These are phyloP conservation scores for Nyctibius bracteatus DNA, from an alignment of 2,113 vertebrate species.

Conservation along the genomic window DNA sequence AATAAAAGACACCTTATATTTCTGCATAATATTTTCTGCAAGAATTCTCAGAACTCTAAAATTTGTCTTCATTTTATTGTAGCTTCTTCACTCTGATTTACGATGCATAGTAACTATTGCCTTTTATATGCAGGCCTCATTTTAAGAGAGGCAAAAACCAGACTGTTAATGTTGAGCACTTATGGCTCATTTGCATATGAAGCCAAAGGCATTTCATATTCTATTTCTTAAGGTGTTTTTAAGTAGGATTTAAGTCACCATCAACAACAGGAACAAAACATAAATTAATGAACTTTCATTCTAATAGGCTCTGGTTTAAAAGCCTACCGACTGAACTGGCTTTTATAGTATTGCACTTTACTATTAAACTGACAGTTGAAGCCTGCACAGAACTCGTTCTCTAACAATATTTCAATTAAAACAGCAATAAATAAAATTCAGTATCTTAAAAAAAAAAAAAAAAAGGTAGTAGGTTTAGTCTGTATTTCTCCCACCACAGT, in stretches of 20 bases:
- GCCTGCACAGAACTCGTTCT: not conserved
- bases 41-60: not conserved
- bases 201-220: not conserved
- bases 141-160: not conserved
- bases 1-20: not conserved
- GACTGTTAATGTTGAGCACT: not conserved
- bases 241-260: not conserved
- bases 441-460: not conserved
- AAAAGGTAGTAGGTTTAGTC: not conserved
- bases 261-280: not conserved
- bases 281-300: not conserved
- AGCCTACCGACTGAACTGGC: not conserved
- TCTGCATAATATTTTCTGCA: not conserved
- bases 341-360: constrained; percentile 32
- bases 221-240: not conserved
- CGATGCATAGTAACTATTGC: not conserved
- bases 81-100: not conserved
- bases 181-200: not conserved
- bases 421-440: constrained; percentile 6
- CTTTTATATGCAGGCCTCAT: not conserved
- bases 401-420: not conserved
- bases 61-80: not conserved
- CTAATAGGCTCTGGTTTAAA: not conserved
- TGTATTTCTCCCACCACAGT: not conserved
- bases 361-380: not conserved